phyloP scores from a whole-genome alignment of 2,888 invertebrate species.

The Napeogenes inachia region DNA sequence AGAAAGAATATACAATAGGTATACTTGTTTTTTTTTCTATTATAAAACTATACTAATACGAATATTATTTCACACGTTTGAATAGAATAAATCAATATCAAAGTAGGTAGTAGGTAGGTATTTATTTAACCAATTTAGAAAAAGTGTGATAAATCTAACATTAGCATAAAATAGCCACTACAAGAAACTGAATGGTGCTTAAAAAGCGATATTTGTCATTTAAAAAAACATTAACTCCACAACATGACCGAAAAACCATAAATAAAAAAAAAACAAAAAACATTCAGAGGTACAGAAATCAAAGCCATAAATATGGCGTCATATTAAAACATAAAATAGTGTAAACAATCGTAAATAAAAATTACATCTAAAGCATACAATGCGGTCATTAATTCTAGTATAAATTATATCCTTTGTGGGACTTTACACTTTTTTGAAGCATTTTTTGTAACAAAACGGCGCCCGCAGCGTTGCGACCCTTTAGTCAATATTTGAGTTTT shows the following conservation, averaged over 20 bases:
- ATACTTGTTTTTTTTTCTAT: too few species aligned
- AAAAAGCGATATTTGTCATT: conserved; percentile 29
- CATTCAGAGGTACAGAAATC: conserved; percentile 55
- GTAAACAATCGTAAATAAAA: conserved; percentile 77
- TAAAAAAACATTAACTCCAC: conserved; percentile 34
- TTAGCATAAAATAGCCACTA: conserved; percentile 20
- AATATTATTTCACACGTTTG: too few species aligned
- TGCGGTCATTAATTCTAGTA: conserved; percentile 65
- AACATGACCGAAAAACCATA: conserved; percentile 52
- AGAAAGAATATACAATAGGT: background rate
- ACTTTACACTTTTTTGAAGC: conserved; percentile 61
- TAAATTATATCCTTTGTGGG: conserved; percentile 73
- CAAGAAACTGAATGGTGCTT: conserved; percentile 11
- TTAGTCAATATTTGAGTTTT: background rate
- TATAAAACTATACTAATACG: too few species aligned
- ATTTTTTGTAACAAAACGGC: conserved; percentile 56
- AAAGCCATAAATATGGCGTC: conserved; percentile 61
- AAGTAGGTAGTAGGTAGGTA: too few species aligned
- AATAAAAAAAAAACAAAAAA: conserved; percentile 56
- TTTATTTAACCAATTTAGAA: too few species aligned
- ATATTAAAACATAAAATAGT: conserved; percentile 77
- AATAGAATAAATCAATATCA: too few species aligned
- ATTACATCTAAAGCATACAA: conserved; percentile 72
- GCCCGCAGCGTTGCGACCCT: conserved; percentile 63
- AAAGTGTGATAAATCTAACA: conserved; percentile 12